Evolutionary conservation across 2,888 invertebrate genomes (phyloP), one percentile per base, ranked within the genome.

Genomic region (Unio pictorum): DNA sequence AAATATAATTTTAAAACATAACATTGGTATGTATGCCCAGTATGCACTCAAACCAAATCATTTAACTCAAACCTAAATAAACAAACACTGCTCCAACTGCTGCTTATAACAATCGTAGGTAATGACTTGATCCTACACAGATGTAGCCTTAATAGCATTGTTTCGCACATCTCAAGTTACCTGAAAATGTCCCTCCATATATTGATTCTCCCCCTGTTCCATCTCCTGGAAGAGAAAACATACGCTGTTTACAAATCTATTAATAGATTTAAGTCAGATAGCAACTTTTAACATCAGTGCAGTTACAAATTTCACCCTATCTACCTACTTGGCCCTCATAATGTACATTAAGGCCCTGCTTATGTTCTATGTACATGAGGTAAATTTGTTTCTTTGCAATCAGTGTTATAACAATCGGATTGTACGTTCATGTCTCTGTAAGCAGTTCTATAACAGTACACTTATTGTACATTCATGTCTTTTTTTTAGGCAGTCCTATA

Each of bases 151-250:
- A n/a, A 28, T 6, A 30, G 1, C 26, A 26, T 56, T 55, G 17
- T 20, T 18, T 45, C 5, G 59, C 30, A 56, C 58, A 59, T 23
- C 26, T 7, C 15, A 60, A 74, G 78, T 89, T 91, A 97, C 97
- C 97, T 92, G 96, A 95, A 92, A 99, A 99, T 61, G 95, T 96
- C 81, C 97, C 96, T 72, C 98, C 99, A 91, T 97, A 99, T 82
- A 99, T 97, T 18, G 98, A 98, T 91, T 99, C 99, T 17, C 99
- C 99, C 30, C 99, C 98, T 69, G 97, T 98, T 17, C 99, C 99
- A 93, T 99, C 98, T 64, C 96, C 95, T 91, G 94, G 94, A 26
- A 86, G 73, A 57, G 79, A 82, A 94, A 67, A 71, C 20, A 60
- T 17, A 69, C 0, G 17, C 30, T 63, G 30, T 63, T 20, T 15